Percentiles rank a stretch among this genome's conserved stretches.
Conservation (phyloP, 2,888 invertebrate species). For the Bombylius major region DNA sequence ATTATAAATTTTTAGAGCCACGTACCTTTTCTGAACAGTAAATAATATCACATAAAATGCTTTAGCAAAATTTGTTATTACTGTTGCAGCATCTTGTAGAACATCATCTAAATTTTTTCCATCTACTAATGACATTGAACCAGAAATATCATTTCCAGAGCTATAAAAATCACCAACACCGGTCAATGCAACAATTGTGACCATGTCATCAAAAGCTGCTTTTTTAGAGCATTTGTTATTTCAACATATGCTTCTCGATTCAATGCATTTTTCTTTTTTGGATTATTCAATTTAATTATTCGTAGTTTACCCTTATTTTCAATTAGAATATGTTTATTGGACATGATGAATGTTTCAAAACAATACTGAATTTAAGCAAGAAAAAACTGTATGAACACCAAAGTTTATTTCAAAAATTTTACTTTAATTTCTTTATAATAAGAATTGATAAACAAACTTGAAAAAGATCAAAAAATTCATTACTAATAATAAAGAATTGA, state of each 20-base stretch:
- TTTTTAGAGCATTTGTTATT: conserved; percentile 49
- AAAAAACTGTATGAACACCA: too few relatives aligned
- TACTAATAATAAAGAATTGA: too few relatives aligned
- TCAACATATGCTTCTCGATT: conserved; percentile 52
- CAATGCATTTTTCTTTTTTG: conserved; percentile 69
- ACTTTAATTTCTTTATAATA: too few relatives aligned
- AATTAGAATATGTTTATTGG: background rate
- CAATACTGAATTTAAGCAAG: too few relatives aligned
- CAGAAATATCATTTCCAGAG: conserved; percentile 66
- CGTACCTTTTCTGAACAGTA: conserved; percentile 70
- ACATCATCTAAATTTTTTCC: conserved; percentile 23
- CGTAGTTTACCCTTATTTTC: conserved; percentile 37
- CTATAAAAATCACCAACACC: conserved; percentile 70
- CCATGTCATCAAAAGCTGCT: conserved; percentile 54
- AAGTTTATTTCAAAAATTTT: too few relatives aligned
- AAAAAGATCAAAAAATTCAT: too few relatives aligned
- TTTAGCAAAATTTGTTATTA: conserved; percentile 50
- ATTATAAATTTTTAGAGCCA: too few relatives aligned
- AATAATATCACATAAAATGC: conserved; percentile 77
- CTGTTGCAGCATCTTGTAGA: conserved; percentile 22
- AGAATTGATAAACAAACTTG: too few relatives aligned
- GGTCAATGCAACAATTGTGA: conserved; percentile 62
- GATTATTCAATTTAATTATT: conserved; percentile 59
- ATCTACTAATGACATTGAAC: background rate
- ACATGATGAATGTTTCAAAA: too few relatives aligned